Percentiles rank a stretch among this genome's conserved stretches.
Evolutionary conservation across 1,140 invertebrate species (phyloP).

Genomic region (Ditylenchus dipsaci): DNA sequence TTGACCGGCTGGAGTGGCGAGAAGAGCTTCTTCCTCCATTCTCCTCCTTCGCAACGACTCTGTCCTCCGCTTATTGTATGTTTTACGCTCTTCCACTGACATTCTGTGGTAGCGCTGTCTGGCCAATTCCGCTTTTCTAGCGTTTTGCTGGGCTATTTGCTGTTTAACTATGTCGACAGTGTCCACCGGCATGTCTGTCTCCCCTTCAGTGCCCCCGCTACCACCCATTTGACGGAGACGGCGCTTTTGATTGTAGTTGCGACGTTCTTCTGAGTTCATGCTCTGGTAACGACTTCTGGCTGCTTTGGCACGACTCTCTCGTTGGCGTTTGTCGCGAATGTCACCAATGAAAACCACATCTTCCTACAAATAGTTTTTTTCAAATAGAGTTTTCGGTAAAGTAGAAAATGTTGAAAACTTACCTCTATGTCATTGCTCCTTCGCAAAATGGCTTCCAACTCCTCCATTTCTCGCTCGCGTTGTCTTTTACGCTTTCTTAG

Average conservation of each 20-base stretch:
- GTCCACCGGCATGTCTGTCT: constrained; percentile 12
- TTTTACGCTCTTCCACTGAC: constrained; percentile 32
- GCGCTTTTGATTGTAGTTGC: constrained; percentile 39
- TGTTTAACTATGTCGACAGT: constrained; percentile 24
- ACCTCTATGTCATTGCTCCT: constrained; percentile 26
- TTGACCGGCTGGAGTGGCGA: constrained; percentile 39
- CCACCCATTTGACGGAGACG: constrained; percentile 36
- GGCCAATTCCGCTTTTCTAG: constrained; percentile 40
- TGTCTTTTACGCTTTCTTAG: constrained; percentile 44
- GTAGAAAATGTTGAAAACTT: too few relatives aligned
- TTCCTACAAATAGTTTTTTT: too few relatives aligned
- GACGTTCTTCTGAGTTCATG: constrained; percentile 37
- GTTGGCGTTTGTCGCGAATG: constrained; percentile 21
- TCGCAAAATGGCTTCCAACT: constrained; percentile 38
- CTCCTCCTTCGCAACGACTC: constrained; percentile 42
- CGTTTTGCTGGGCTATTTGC: constrained; percentile 41
- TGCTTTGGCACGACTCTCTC: constrained; percentile 38
- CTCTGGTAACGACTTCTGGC: constrained; percentile 39
- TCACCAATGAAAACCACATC: not conserved
- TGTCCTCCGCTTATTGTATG: constrained; percentile 40
- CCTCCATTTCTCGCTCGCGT: constrained; percentile 41
- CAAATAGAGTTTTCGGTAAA: too few relatives aligned
- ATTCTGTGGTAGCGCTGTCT: constrained; percentile 6
- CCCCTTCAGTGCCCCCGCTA: constrained; percentile 35
- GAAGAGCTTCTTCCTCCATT: constrained; percentile 36